These are phyloP conservation scores for Gandaritis pyraliata DNA, from an alignment of 2,888 invertebrate genomes.

Conservation along the genomic window DNA sequence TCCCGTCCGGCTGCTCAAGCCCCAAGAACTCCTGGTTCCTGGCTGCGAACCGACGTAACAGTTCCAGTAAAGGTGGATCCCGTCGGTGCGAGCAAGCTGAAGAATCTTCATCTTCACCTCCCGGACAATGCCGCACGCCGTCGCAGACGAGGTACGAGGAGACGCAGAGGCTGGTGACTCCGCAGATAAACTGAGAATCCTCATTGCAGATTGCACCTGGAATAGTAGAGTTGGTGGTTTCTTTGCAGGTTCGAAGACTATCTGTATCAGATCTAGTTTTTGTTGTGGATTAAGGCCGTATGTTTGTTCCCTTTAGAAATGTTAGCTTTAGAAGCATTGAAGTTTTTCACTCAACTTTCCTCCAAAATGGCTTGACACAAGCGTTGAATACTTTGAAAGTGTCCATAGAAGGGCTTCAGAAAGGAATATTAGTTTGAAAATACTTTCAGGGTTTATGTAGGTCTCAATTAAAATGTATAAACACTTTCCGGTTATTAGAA, in stretches of 20 bases:
- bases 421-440: no score
- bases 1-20: conserved; percentile 68
- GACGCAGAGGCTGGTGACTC: conserved; percentile 83
- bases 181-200: conserved; percentile 72
- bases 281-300: no score
- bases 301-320: no score
- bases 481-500: no score
- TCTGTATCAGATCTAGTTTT: no score
- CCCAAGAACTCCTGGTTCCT: conserved; percentile 76
- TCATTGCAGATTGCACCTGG: conserved; percentile 73
- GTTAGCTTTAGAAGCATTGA: no score
- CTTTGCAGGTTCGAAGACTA: conserved; percentile 12
- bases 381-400: no score
- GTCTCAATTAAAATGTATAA: no score
- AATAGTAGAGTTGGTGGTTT: conserved; percentile 29
- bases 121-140: conserved; percentile 87
- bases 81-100: conserved; percentile 67
- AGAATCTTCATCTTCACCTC: conserved; percentile 84
- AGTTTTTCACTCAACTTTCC: no score
- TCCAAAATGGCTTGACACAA: no score
- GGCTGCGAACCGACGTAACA: conserved; percentile 72
- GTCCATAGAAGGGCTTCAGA: no score
- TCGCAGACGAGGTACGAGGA: conserved; percentile 87
- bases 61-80: conserved; percentile 73
- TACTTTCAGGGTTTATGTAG: no score